phyloP scores from a whole-genome alignment of 2,113 vertebrate species.

The Petrocephalus zakoni region DNA sequence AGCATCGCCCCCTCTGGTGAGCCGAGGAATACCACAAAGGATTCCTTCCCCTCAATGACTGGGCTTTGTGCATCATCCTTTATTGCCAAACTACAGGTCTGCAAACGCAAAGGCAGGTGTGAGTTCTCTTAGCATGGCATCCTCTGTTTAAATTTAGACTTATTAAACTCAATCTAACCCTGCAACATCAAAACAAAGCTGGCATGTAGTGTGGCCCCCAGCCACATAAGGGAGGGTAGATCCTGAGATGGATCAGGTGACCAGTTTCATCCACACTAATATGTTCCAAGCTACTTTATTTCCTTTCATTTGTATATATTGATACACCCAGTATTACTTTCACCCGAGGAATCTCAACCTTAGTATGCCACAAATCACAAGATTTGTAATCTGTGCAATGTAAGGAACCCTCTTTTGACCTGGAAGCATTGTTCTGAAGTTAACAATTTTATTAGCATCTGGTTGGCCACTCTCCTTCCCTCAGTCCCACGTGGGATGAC shows the following conservation, averaged over 20 bases:
- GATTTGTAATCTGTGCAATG: not conserved
- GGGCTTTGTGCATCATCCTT: conserved; percentile 89
- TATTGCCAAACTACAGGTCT: conserved; percentile 89
- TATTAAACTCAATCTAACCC: not conserved
- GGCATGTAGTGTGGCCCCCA: not conserved
- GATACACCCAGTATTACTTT: not conserved
- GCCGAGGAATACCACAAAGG: conserved; percentile 92
- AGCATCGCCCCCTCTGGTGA: conserved; percentile 88
- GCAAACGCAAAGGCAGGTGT: not conserved
- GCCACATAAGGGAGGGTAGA: not conserved
- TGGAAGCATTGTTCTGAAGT: not conserved
- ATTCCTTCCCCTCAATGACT: conserved; percentile 88
- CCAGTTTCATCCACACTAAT: not conserved
- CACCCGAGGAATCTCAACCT: not conserved
- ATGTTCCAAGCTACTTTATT: not conserved
- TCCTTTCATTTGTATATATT: not conserved
- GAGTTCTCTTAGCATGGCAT: not conserved
- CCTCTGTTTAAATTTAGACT: not conserved
- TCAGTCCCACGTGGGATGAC: not conserved
- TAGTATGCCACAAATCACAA: not conserved
- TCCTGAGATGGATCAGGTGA: not conserved
- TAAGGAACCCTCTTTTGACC: not conserved
- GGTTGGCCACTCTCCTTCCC: not conserved
- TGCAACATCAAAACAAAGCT: not conserved
- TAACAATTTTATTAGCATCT: not conserved